Evolutionary conservation across 2,797 vertebrate genomes (phyloP), one percentile per base, ranked within the genome.

Genomic region (Acanthurus leucopareius): DNA sequence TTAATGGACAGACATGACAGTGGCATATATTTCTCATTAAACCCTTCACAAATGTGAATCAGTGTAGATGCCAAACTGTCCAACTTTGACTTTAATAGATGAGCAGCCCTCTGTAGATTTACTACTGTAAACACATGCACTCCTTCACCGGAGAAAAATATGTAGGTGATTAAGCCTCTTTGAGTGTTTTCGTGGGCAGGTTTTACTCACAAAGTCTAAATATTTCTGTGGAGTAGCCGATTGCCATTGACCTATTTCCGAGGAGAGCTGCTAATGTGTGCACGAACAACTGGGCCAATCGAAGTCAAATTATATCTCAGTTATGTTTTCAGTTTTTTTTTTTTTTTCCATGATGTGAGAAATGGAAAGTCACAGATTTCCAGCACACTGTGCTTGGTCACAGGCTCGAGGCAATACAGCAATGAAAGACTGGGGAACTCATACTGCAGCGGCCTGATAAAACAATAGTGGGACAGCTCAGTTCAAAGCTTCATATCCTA

Each of bases 401-500:
- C 16, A 17, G 35, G 16, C 35, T 47, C 0, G 2, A 49, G 28
- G 49, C 48, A 13, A 16, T 45, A 17, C n/a, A 47, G 38, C 13
- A 28, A 60, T 22, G 45, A 49, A 25, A 17, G 28, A 19, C 7
- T 65, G 15, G 3, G 13, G 17, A 47, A 63, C 10, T 13, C 42
- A 51, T 22, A 64, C 54, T 20, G n/a, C 25, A 53, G 40, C 28
- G 20, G 28, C 44, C 25, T 0, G 10, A 44, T 47, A 15, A 47
- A 56, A 48, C 14, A 7, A 1, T 7, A 52, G 17, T 5, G 19
- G 32, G 44, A 1, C 32, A 17, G 49, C 19, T 56, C 25, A 66
- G 45, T 69, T 70, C 19, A 35, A 80, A 64, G 72, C 22, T 49
- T 72, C 17, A 51, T 57, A 73, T 42, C 59, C 44, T 61, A 17